Evolutionary conservation across 2,888 invertebrate genomes (phyloP), one percentile per base, ranked within the genome.

Genomic region (Syritta pipiens): DNA sequence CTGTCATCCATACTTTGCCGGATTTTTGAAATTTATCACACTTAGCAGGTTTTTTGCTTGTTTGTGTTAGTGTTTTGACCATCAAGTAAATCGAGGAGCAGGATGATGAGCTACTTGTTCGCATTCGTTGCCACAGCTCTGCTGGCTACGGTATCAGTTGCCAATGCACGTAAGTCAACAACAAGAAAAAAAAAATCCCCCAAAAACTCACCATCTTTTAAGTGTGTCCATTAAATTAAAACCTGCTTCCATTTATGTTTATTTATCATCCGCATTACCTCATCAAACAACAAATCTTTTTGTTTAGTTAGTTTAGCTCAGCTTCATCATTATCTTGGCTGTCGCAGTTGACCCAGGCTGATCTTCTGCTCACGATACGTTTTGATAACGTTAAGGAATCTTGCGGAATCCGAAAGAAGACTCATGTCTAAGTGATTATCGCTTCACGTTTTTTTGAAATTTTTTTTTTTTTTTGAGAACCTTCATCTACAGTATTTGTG

Each of bases 91-190:
- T 5, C 14, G 19, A 12, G 26, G 7, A 30, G 4, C 49, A 71
- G 28, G 7, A 76, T 71, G 71, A 71, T 57, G 51, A 71, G 40
- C 19, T 37, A 17, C 19, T 57, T 42, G 42, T n/a, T 7, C 10
- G 28, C 40, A 4, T 51, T 22, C 22, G 24, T 30, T 19, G 37
- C 17, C 1, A 46, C 30, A 26, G 17, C 63, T 12, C 30, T 76
- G 28, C 24, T 69, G 30, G 14, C 65, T 57, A 35, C 40, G 1
- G 20, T 44, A 37, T 62, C 69, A 37, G 14, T 35, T 1, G 19
- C 57, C 35, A 76, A 37, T 65, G 63, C 71, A 76, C 76, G 76
- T 76, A 76, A 76, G 76, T 76, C 9, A n/a, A n/a, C n/a, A n/a
- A n/a, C n/a, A n/a, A n/a, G 2, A 48, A 14, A 19, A 24, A 9